Base-by-base conservation (phyloP, 2,888 invertebrate species). In the Eristalis tenax region DNA sequence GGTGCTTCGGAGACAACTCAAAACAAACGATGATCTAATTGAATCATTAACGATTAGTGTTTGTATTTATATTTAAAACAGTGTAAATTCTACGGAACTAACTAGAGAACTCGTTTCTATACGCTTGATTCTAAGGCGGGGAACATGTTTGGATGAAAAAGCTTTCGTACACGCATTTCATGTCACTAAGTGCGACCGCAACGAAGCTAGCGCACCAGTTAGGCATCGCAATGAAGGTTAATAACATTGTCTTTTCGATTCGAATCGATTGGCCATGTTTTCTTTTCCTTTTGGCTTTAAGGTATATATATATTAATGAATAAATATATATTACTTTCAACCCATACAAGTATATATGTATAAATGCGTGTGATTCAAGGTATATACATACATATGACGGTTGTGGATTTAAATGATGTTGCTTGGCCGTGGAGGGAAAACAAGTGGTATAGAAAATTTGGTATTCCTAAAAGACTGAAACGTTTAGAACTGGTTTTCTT, bases 161-260 rank as follows among this genome's bases (percentile, higher is more conserved):
- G 32, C 32, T 69, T 74, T 35, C 65, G 68, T 73, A 83, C 79
- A 83, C 87, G 76, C 80, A 80, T 83, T 87, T 69, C 32, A 81
- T 70, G 68, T 63, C 64, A 69, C 61, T 70, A 40, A 65, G 61
- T 43, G 50, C 74, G 83, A 78, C 85, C 84, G 88, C 83, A 70
- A 69, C 88, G 75, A 83, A 88, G 89, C 86, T 83, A 80, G 89
- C 85, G 83, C 63, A 71, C 69, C 78, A 88, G 88, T 84, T 82
- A 76, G 84, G 85, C 71, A 82, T 87, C 87, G 80, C 76, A 87
- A 83, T 76, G 83, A 83, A 87, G 87, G 87, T 83, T 87, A 80
- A 83, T 83, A 83, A 87, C 79, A 83, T 83, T 87, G 87, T 87
- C 83, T 87, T 83, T 87, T 76, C 83, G 69, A 80, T 80, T 83